phyloP scores from a whole-genome alignment of 2,113 vertebrate genomes.

The Paedocypris sp. region DNA sequence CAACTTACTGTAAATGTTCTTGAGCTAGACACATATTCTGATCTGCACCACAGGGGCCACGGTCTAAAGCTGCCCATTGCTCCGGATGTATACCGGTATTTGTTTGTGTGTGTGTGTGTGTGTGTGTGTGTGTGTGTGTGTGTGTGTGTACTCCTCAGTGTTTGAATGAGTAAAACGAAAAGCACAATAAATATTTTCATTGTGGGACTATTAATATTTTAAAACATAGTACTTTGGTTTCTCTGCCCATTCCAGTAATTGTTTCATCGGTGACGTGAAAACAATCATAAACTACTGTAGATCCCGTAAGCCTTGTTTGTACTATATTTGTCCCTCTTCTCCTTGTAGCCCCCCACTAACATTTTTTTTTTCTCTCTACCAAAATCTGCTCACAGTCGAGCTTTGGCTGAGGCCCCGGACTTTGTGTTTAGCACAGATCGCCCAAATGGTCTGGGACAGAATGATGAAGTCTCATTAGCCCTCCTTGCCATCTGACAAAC shows the following conservation, averaged over 20 bases:
- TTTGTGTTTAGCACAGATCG: conserved; percentile 35
- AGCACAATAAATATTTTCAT: too few species aligned
- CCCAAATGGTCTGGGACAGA: conserved; percentile 41
- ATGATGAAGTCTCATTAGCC: conserved; percentile 56
- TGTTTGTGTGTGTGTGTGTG: too few species aligned
- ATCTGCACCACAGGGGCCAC: too few species aligned
- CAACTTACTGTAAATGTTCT: too few species aligned
- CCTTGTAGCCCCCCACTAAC: not conserved
- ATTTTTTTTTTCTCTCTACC: conserved; percentile 2
- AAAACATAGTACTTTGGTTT: too few species aligned
- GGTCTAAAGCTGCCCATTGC: too few species aligned
- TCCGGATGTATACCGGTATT: too few species aligned
- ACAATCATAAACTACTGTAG: not conserved
- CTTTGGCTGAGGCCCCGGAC: conserved; percentile 31
- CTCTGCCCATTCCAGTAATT: not conserved
- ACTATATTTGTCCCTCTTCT: conserved; percentile 22
- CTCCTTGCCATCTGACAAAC: conserved; percentile 48
- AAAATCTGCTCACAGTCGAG: conserved; percentile 20
- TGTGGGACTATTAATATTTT: too few species aligned
- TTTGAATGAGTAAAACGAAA: too few species aligned
- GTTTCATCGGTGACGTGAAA: not conserved
- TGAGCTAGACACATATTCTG: too few species aligned
- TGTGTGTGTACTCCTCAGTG: too few species aligned
- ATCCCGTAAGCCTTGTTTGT: not conserved
- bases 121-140: too few species aligned